Conservation (phyloP, 2,113 vertebrate species). For the Ellobius talpinus region DNA sequence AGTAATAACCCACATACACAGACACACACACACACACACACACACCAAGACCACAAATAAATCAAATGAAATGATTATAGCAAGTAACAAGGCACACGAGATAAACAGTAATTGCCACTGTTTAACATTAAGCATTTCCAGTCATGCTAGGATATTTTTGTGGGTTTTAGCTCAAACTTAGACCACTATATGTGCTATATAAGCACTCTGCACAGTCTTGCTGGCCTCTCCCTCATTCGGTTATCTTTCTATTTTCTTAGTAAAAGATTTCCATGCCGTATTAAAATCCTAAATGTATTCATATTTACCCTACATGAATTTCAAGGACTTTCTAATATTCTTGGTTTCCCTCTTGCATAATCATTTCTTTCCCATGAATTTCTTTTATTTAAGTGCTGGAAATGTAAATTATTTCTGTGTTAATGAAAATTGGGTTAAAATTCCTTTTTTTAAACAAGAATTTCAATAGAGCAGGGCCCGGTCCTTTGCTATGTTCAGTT, state of each 20-base stretch:
- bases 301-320: background rate
- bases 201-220: background rate
- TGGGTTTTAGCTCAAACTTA: background rate
- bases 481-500: background rate
- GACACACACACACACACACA: background rate
- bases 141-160: background rate
- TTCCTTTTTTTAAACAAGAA: background rate
- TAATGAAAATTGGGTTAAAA: slow-evolving; percentile 12
- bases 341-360: background rate
- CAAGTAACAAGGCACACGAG: background rate
- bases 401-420: background rate
- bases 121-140: background rate
- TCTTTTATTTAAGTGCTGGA: background rate
- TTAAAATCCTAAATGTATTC: background rate
- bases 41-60: background rate
- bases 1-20: background rate
- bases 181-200: background rate
- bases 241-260: background rate
- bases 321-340: background rate
- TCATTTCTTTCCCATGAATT: background rate
- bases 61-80: background rate
- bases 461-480: background rate
- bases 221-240: background rate
- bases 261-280: background rate
- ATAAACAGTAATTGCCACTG: background rate